Conservation (phyloP, 2,888 invertebrate genomes). For the Macaria liturata region DNA sequence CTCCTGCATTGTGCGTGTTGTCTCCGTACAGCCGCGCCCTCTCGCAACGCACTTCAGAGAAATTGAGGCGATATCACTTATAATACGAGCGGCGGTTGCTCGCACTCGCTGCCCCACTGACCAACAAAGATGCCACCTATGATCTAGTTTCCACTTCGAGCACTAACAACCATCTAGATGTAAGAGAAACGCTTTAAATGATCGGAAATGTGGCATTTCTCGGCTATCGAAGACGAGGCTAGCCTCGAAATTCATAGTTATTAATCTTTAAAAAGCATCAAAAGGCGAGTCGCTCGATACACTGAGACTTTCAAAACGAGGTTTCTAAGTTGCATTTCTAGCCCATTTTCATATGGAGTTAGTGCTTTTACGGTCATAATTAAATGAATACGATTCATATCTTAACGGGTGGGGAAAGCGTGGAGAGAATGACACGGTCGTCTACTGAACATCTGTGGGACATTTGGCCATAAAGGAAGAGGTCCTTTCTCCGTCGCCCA, state of each 20-base stretch:
- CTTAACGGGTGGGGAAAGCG: constrained; percentile 34
- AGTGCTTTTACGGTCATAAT: constrained; percentile 30
- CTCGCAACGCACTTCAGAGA: constrained; percentile 53
- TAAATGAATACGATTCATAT: constrained; percentile 35
- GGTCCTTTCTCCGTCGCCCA: constrained; percentile 63
- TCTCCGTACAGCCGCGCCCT: constrained; percentile 46
- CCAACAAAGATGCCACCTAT: constrained; percentile 60
- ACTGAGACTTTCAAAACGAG: constrained; percentile 19
- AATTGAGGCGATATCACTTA: constrained; percentile 72
- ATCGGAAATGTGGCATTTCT: constrained; percentile 7
- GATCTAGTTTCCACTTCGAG: constrained; percentile 40
- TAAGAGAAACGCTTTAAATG: constrained; percentile 22
- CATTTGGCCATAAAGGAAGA: constrained; percentile 51
- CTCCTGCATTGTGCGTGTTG: constrained; percentile 64
- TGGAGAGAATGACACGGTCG: constrained; percentile 29
- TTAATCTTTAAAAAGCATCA: constrained; percentile 11
- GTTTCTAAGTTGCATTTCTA: constrained; percentile 24
- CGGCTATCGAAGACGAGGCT: neutral
- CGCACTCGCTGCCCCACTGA: constrained; percentile 67
- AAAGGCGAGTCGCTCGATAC: neutral
- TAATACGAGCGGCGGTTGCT: constrained; percentile 49
- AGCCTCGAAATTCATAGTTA: constrained; percentile 2
- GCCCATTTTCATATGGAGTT: constrained; percentile 17
- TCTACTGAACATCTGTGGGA: constrained; percentile 34
- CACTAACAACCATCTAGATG: constrained; percentile 20